phyloP scores from a whole-genome alignment of 2,888 invertebrate species.

The Caenorhabditis becei region DNA sequence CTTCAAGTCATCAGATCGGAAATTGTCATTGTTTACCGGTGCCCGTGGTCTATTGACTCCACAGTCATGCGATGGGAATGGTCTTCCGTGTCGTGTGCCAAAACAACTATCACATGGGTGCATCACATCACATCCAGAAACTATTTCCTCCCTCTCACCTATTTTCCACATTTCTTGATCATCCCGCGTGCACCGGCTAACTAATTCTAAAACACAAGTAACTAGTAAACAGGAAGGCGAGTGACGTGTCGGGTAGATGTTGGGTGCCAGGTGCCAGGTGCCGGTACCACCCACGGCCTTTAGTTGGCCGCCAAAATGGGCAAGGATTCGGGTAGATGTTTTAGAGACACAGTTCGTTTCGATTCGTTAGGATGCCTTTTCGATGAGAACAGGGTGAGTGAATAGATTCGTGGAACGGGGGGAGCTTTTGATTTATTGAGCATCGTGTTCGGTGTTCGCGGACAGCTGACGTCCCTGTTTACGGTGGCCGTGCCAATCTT shows the following conservation, averaged over 20 bases:
- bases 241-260: conserved; percentile 23
- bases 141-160: conserved; percentile 1
- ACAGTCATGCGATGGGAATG: conserved; percentile 26
- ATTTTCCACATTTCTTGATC: not conserved
- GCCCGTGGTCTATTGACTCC: not conserved
- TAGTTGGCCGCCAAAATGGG: not conserved
- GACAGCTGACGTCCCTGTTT: no score
- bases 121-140: conserved; percentile 8
- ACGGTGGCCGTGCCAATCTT: no score
- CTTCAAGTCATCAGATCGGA: not conserved
- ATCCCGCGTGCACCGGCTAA: not conserved
- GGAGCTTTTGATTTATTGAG: no score
- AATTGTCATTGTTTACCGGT: conserved; percentile 2
- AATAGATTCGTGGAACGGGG: no score
- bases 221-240: conserved; percentile 11
- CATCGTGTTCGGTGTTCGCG: no score
- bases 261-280: conserved; percentile 25
- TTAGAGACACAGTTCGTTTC: not conserved
- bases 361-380: not conserved
- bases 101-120: conserved; percentile 35
- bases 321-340: not conserved
- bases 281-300: conserved; percentile 15
- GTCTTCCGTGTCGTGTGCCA: not conserved
- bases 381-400: not conserved
- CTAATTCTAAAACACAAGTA: not conserved